phyloP scores from a whole-genome alignment of 2,888 invertebrate species.

The Eubasilissa splendida region DNA sequence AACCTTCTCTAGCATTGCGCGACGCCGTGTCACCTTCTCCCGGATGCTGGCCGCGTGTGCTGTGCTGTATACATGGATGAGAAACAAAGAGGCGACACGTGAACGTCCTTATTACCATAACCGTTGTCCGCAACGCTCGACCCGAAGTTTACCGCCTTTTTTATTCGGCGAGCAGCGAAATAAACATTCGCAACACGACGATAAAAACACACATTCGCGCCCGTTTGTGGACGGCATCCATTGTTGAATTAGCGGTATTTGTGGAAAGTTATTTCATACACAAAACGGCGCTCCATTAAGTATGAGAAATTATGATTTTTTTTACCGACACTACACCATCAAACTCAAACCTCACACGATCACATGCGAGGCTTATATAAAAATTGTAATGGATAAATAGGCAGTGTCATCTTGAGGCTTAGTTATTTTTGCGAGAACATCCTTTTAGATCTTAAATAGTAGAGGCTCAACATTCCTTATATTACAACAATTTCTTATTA shows the following conservation, averaged over 20 bases:
- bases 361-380: no score
- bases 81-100: constrained; percentile 44
- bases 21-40: constrained; percentile 1
- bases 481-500: no score
- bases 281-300: neutral
- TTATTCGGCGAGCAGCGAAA: constrained; percentile 33
- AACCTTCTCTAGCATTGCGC: no score
- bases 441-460: no score
- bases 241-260: constrained; percentile 25
- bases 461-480: no score
- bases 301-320: no score
- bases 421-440: no score
- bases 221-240: neutral
- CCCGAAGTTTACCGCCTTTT: constrained; percentile 43
- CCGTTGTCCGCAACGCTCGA: constrained; percentile 37
- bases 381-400: no score
- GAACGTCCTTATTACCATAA: constrained; percentile 52
- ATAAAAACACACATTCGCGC: neutral
- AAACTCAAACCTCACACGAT: no score
- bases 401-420: no score
- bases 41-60: constrained; percentile 43
- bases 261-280: constrained; percentile 15
- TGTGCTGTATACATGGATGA: neutral
- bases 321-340: no score
- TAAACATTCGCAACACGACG: constrained; percentile 34